phyloP scores from a whole-genome alignment of 2,797 vertebrate genomes.

The Limosa lapponica region DNA sequence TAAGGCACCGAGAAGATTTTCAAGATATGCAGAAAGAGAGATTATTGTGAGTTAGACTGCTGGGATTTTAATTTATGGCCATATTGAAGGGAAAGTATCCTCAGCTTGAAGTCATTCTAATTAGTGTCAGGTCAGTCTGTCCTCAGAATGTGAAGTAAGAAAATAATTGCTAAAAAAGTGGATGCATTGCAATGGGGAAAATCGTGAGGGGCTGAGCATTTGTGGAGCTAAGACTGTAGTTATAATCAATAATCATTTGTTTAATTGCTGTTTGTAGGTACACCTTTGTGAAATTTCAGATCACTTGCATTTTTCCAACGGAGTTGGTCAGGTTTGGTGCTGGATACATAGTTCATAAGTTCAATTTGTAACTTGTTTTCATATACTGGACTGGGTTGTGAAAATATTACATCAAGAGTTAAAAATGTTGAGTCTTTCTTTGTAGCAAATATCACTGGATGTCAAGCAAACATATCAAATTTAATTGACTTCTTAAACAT shows the following conservation, averaged over 20 bases:
- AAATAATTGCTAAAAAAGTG: background rate
- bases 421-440: background rate
- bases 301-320: background rate
- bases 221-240: background rate
- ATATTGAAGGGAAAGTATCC: background rate
- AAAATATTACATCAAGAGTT: background rate
- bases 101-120: background rate
- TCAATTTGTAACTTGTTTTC: background rate
- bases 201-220: background rate
- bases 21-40: background rate
- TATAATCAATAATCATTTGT: background rate
- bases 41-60: background rate
- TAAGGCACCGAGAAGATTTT: background rate
- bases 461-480: background rate
- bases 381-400: background rate
- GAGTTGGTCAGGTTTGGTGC: background rate
- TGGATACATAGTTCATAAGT: background rate
- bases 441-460: background rate
- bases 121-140: background rate
- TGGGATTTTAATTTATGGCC: background rate
- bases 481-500: background rate
- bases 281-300: background rate
- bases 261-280: background rate
- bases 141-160: background rate
- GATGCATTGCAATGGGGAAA: background rate